Conservation (phyloP, 2,113 vertebrate genomes). For the Corythornis vintsioides region DNA sequence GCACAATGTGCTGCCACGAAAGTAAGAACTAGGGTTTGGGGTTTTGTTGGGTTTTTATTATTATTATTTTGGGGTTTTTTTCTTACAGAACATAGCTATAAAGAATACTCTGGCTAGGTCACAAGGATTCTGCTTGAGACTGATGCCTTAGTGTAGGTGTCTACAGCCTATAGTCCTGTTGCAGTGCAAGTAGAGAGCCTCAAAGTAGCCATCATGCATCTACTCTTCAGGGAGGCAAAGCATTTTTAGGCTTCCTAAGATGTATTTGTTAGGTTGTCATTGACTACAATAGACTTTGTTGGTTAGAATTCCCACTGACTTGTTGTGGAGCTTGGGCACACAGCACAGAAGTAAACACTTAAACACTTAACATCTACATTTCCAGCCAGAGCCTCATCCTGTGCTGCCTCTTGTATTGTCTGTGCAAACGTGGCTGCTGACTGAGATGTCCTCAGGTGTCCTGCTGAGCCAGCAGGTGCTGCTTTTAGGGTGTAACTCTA, state of each 20-base stretch:
- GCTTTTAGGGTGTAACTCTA: neutral
- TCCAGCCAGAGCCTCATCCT: neutral
- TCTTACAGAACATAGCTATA: neutral
- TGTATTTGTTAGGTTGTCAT: neutral
- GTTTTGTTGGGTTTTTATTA: no score
- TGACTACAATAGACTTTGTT: neutral
- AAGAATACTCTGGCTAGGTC: neutral
- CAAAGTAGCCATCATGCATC: neutral
- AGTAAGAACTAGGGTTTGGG: neutral
- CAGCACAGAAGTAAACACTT: neutral
- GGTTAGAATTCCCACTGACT: neutral
- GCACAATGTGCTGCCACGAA: neutral
- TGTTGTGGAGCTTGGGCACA: neutral
- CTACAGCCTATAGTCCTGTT: neutral
- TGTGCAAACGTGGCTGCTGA: neutral
- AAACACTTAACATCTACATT: neutral
- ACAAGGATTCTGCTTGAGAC: neutral
- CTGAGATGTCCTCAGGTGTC: neutral
- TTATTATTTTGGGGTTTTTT: neutral
- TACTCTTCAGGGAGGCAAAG: neutral
- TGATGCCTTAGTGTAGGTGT: neutral
- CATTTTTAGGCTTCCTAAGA: neutral
- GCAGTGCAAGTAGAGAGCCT: neutral
- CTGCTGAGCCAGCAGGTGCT: neutral
- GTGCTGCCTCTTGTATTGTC: neutral